Evolutionary conservation across 2,797 vertebrate genomes (phyloP).

Genomic region (Channa striata): DNA sequence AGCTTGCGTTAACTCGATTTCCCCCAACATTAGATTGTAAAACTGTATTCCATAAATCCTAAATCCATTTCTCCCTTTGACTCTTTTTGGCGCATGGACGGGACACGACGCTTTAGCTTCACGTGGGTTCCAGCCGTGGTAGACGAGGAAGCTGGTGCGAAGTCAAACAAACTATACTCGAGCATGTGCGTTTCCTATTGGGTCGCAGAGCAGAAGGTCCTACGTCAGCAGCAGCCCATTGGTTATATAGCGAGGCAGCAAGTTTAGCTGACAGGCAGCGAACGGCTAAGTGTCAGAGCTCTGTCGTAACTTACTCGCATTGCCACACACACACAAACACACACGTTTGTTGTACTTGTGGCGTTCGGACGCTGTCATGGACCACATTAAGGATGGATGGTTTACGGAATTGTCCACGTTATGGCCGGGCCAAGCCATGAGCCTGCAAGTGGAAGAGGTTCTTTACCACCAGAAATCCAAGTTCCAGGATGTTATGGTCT

Average conservation of each 20-base stretch:
- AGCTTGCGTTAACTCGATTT: no score
- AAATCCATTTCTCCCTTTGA: no score
- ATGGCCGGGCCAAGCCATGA: constrained; percentile 96
- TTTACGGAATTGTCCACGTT: constrained; percentile 93
- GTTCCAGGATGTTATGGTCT: constrained; percentile 96
- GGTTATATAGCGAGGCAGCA: constrained; percentile 16
- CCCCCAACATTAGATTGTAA: no score
- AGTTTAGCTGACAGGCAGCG: constrained; percentile 41
- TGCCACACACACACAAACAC: constrained; percentile 39
- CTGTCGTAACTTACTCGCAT: constrained; percentile 28
- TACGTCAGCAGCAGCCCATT: constrained; percentile 36
- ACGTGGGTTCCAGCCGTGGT: constrained; percentile 17
- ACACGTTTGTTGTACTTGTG: constrained; percentile 39
- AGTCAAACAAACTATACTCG: constrained; percentile 66
- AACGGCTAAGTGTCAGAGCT: constrained; percentile 57
- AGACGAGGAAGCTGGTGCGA: constrained; percentile 1
- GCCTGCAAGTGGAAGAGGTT: constrained; percentile 93
- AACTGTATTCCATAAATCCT: no score
- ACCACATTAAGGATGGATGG: constrained; percentile 91
- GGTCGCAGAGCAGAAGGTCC: rapidly evolving
- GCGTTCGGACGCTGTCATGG: constrained; percentile 67
- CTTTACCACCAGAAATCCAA: constrained; percentile 91
- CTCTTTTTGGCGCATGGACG: neutral
- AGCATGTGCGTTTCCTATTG: constrained; percentile 63
- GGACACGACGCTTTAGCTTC: neutral